Evolutionary conservation across 2,888 invertebrate genomes (phyloP).

Genomic region (Biston stratarius): DNA sequence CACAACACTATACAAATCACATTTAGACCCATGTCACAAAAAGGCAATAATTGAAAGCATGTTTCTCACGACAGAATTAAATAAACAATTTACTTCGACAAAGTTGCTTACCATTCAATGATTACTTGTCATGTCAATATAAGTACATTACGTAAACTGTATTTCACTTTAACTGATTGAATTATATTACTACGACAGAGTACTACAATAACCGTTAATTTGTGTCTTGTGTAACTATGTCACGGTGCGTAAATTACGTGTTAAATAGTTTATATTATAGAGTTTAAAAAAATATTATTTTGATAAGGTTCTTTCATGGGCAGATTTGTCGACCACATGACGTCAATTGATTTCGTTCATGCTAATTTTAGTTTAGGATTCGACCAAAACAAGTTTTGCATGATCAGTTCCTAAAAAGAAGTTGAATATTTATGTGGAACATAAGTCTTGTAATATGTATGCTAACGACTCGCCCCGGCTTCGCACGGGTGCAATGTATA

Average conservation of each 20-base stretch:
- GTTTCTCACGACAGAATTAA: not conserved
- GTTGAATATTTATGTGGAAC: not conserved
- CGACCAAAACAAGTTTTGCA: constrained; percentile 5
- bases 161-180: not conserved
- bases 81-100: not conserved
- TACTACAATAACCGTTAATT: not conserved
- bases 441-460: not conserved
- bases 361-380: constrained; percentile 3
- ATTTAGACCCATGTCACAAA: not conserved
- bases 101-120: not conserved
- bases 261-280: not conserved
- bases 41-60: not conserved
- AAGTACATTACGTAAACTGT: not conserved
- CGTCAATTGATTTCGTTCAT: constrained; percentile 5
- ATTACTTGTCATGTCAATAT: not conserved
- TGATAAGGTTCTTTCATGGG: not conserved
- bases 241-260: not conserved
- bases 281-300: not conserved
- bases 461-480: no score
- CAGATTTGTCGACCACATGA: not conserved
- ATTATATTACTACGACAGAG: not conserved
- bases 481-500: no score
- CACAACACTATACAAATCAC: no score
- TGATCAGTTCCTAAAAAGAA: not conserved
- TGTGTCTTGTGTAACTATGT: not conserved